A percentile compares a stretch with the other conserved stretches of the same genome.
Evolutionary conservation across 30 jellyfish, hydroid and myxozoan species (phyloP).

Genomic region (Hydractinia echinata): DNA sequence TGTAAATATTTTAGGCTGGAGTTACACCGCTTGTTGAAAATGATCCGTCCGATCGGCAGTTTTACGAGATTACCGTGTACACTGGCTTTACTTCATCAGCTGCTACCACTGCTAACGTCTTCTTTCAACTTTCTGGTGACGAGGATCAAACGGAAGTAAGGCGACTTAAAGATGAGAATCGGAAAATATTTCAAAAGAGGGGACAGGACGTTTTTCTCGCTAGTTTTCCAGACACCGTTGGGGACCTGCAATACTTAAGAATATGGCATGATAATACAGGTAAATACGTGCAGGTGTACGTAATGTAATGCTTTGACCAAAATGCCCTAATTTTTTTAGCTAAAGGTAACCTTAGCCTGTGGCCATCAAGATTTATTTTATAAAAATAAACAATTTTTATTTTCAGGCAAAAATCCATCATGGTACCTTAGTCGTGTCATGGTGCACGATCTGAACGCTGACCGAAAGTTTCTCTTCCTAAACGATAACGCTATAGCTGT

Average conservation of each 20-base stretch:
- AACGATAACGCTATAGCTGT: constrained; percentile 81
- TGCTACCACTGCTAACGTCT: constrained; percentile 80
- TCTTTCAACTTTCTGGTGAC: constrained; percentile 77
- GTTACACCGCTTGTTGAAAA: constrained; percentile 79
- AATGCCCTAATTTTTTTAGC: too few relatives aligned
- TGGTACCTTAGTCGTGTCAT: constrained; percentile 87
- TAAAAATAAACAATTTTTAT: background rate
- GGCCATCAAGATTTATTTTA: background rate
- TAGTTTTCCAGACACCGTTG: constrained; percentile 75
- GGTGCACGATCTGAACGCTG: constrained; percentile 63
- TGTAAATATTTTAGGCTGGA: constrained; percentile 63
- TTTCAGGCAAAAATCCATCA: constrained; percentile 65
- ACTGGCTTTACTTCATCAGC: constrained; percentile 86
- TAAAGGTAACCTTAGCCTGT: too few relatives aligned
- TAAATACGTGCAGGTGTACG: too few relatives aligned
- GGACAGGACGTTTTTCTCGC: constrained; percentile 84
- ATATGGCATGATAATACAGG: constrained; percentile 95
- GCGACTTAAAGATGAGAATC: constrained; percentile 47
- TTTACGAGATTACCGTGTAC: constrained; percentile 80
- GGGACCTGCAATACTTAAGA: constrained; percentile 62
- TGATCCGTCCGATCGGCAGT: constrained; percentile 76
- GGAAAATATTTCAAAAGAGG: constrained; percentile 57
- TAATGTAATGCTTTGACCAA: too few relatives aligned
- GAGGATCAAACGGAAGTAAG: constrained; percentile 83
- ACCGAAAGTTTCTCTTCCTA: constrained; percentile 68